phyloP scores from a whole-genome alignment of 2,888 invertebrate species.

The Ischnus inquisitorius region DNA sequence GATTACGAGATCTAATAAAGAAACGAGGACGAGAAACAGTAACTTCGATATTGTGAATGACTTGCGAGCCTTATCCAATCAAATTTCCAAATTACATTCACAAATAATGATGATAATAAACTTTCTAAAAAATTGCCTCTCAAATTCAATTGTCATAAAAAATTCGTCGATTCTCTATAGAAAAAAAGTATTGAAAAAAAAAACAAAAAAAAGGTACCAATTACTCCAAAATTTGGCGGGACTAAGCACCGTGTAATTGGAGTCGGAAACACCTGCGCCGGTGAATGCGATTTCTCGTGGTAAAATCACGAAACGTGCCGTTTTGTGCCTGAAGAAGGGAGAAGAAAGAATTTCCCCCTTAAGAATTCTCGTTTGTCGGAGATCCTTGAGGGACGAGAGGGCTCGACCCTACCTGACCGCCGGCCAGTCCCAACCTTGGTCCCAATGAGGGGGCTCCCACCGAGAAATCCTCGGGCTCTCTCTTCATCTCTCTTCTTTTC shows the following conservation, averaged over 20 bases:
- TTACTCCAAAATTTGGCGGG: neutral
- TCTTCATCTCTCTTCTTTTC: too few relatives aligned
- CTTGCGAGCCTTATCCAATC: neutral
- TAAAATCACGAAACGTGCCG: too few relatives aligned
- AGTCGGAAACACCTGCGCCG: too few relatives aligned
- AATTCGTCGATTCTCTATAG: neutral
- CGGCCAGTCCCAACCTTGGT: slow-evolving; percentile 59
- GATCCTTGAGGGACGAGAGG: neutral
- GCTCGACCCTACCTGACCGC: slow-evolving; percentile 51
- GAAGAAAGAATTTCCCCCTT: neutral
- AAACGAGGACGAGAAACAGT: slow-evolving; percentile 26
- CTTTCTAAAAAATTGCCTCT: neutral
- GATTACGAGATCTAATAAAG: slow-evolving; percentile 34
- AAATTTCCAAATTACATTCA: neutral
- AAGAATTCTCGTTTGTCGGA: neutral
- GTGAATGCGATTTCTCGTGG: too few relatives aligned
- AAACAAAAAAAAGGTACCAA: neutral
- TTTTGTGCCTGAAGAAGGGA: neutral
- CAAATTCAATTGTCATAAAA: neutral
- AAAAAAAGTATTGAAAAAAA: neutral
- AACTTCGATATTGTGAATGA: neutral
- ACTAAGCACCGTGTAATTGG: neutral
- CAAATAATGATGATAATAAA: neutral
- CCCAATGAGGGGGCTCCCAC: slow-evolving; percentile 51
- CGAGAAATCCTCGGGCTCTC: slow-evolving; percentile 6